These are phyloP conservation scores for Drosophila leontia DNA, from an alignment of 1,140 invertebrate species.

Conservation along the genomic window DNA sequence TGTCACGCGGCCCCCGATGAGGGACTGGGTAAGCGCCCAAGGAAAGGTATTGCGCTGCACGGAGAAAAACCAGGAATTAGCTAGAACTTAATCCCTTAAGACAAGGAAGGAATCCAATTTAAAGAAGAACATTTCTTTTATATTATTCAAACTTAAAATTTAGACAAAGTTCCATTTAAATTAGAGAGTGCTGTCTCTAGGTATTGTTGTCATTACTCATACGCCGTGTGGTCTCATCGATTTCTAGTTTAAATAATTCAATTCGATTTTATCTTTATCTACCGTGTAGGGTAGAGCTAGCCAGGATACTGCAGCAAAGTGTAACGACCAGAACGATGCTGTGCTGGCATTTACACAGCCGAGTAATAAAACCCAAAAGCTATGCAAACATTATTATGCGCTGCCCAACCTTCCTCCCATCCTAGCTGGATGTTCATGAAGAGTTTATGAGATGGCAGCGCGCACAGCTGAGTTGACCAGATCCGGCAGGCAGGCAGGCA, in stretches of 20 bases:
- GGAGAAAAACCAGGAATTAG: conserved; percentile 8
- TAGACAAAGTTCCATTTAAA: not conserved
- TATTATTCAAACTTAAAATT: not conserved
- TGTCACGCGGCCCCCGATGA: conserved; percentile 36
- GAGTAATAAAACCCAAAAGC: conserved; percentile 77
- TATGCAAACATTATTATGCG: conserved; percentile 80
- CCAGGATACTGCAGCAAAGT: conserved; percentile 39
- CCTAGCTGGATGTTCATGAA: conserved; percentile 24
- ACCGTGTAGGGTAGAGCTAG: conserved; percentile 13
- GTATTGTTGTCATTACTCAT: not conserved
- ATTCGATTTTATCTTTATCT: not conserved
- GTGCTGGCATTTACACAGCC: conserved; percentile 73
- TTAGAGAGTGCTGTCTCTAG: not conserved
- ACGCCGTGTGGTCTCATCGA: not conserved
- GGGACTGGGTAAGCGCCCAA: conserved; percentile 10
- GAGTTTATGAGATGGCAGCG: conserved; percentile 54
- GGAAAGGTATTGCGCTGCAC: conserved; percentile 22
- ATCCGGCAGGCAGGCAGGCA: conserved; percentile 7
- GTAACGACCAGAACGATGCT: conserved; percentile 51
- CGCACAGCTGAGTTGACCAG: conserved; percentile 31
- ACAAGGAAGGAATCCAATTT: not conserved
- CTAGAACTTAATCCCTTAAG: not conserved
- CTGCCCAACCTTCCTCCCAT: conserved; percentile 7
- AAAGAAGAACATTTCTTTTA: not conserved
- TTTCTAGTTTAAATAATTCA: not conserved